Evolutionary conservation across 2,888 invertebrate species (phyloP).

Genomic region (Anthrax anthrax): DNA sequence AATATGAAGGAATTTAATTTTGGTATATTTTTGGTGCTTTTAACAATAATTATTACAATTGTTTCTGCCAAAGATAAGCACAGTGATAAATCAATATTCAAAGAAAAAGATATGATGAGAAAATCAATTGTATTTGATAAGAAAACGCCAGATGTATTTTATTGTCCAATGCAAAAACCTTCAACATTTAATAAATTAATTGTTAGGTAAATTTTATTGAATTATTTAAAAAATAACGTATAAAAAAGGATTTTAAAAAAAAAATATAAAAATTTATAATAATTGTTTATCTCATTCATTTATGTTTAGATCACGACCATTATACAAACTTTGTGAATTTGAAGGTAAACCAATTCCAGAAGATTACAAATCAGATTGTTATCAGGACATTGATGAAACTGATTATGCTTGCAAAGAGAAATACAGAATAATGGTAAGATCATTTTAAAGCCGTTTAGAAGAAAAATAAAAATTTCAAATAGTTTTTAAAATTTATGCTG

Average conservation of each 20-base stretch:
- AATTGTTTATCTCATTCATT: too few relatives aligned
- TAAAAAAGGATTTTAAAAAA: too few relatives aligned
- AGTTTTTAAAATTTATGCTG: too few relatives aligned
- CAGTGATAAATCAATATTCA: constrained; percentile 22
- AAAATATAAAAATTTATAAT: not conserved
- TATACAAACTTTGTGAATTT: constrained; percentile 59
- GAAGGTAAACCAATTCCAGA: constrained; percentile 53
- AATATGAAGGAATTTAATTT: not conserved
- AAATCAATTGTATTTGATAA: constrained; percentile 67
- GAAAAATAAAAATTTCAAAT: too few relatives aligned
- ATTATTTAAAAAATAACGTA: too few relatives aligned
- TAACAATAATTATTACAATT: not conserved
- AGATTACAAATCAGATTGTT: constrained; percentile 64
- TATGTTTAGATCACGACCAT: constrained; percentile 44
- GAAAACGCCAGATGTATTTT: constrained; percentile 64
- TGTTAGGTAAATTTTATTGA: constrained; percentile 38
- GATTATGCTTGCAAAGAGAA: constrained; percentile 70
- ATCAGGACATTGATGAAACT: constrained; percentile 64
- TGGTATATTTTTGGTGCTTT: not conserved
- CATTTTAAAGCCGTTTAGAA: not conserved
- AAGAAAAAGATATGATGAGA: constrained; percentile 55
- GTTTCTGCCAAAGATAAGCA: constrained; percentile 12
- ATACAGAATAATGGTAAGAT: constrained; percentile 58
- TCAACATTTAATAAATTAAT: constrained; percentile 58
- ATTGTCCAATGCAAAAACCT: constrained; percentile 65